Evolutionary conservation across 2,888 invertebrate species (phyloP), one percentile per base, ranked within the genome.

Genomic region (Tenthredo mesomela): DNA sequence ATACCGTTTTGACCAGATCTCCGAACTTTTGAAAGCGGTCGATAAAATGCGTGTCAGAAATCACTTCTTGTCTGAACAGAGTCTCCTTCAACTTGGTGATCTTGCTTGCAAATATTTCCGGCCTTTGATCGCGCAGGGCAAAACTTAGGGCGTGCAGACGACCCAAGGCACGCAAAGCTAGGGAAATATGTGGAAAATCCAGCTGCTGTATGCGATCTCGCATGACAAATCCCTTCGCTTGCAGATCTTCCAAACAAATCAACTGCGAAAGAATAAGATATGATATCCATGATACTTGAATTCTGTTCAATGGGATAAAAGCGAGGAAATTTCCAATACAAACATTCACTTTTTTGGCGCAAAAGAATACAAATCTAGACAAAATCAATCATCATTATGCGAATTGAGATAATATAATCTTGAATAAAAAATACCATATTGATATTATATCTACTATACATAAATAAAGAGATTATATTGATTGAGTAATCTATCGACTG

Each of bases 71-170:
- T 40, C 29, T 43, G n/a, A 15, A 54, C 5, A 67, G 25, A 12
- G 65, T 5, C 37, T 89, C 89, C 0, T 87, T 15, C 25, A 87
- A 85, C 0, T 18, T 58, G 18, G 82, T 82, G 0, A 89, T 43
- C 70, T 85, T 86, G 2, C 25, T 80, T 12, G 86, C 82, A 37
- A 88, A 88, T 40, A 71, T 67, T 18, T 86, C 85, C 18, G 88
- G 88, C 33, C 86, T 84, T 43, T 87, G 85, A 75, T 78, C 84
- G 2, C 88, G 88, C 10, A 87, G 58, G 3, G 87, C 88, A 47
- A 89, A 89, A 84, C 86, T 87, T 3, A 86, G 85, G 7, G 89
- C 89, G 47, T 89, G 89, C 43, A 89, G 88, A 80, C 86, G 75
- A 5, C 88, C 89, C 18, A 89, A 80, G 40, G 75, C 29, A 12